Percentiles rank a stretch among this genome's conserved stretches.
Conservation (phyloP, 2,113 vertebrate genomes). For the Lagenorhynchus albirostris region DNA sequence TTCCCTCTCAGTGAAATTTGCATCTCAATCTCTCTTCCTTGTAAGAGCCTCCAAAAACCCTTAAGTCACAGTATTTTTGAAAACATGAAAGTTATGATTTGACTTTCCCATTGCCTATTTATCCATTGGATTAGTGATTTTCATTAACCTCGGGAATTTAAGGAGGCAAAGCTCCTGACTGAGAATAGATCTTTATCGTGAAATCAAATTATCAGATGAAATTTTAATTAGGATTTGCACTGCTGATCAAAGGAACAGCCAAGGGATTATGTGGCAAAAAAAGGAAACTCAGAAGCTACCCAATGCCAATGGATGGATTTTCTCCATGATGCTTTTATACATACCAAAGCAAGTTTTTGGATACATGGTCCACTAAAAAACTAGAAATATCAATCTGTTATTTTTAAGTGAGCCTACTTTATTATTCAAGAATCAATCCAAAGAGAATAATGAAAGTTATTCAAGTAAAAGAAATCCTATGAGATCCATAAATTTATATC, state of each 20-base stretch:
- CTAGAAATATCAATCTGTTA: not conserved
- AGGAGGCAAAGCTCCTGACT: conserved; percentile 58
- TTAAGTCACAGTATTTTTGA: conserved; percentile 62
- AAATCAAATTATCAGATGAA: conserved; percentile 69
- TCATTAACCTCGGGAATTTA: conserved; percentile 63
- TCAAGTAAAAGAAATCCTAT: not conserved
- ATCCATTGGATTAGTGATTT: conserved; percentile 68
- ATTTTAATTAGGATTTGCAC: conserved; percentile 61
- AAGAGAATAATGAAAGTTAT: not conserved
- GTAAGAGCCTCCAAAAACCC: conserved; percentile 53
- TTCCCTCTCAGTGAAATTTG: conserved; percentile 67
- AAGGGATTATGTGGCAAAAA: conserved; percentile 63
- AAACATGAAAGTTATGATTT: conserved; percentile 58
- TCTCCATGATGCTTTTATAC: conserved; percentile 25
- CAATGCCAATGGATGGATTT: conserved; percentile 25
- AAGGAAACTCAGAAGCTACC: conserved; percentile 18
- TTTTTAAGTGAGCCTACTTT: not conserved
- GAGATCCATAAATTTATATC: not conserved
- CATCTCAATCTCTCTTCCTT: conserved; percentile 53
- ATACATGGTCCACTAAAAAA: not conserved
- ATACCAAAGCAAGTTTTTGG: not conserved
- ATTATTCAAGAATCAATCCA: not conserved
- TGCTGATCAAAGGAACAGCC: conserved; percentile 57
- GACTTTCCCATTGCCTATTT: conserved; percentile 65
- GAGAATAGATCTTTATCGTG: conserved; percentile 64